Conservation (phyloP, 2,888 invertebrate genomes). For the Tromatobia lineatoria region DNA sequence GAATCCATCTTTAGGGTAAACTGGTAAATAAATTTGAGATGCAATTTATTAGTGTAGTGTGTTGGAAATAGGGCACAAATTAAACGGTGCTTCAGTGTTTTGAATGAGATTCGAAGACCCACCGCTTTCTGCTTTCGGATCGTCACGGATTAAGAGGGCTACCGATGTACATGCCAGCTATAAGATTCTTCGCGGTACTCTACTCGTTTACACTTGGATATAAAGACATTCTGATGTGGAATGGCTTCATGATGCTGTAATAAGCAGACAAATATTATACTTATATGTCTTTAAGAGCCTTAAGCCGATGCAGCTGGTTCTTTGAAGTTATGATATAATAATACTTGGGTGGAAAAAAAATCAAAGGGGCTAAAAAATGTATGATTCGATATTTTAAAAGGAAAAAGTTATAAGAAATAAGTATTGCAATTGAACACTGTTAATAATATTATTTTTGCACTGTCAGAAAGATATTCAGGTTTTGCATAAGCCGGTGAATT, state of each 20-base stretch:
- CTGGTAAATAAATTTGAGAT: no score
- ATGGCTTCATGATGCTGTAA: slow-evolving; percentile 45
- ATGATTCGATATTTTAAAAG: no score
- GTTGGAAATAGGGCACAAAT: slow-evolving; percentile 49
- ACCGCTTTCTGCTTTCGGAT: slow-evolving; percentile 22
- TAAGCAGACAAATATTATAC: slow-evolving; percentile 14
- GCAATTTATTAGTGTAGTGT: no score
- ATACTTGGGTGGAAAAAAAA: background rate
- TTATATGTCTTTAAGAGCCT: slow-evolving; percentile 5
- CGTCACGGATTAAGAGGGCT: slow-evolving; percentile 64
- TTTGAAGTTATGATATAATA: background rate
- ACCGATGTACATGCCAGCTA: slow-evolving; percentile 38
- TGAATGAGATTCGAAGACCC: slow-evolving; percentile 59
- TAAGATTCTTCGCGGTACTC: slow-evolving; percentile 60
- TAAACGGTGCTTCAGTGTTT: slow-evolving; percentile 68
- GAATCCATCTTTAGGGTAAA: no score
- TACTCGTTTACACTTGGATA: slow-evolving; percentile 13
- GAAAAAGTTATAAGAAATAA: no score
- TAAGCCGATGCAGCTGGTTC: slow-evolving; percentile 42
- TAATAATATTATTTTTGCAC: no score
- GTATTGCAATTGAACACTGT: no score
- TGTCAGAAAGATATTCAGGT: no score
- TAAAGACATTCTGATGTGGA: slow-evolving; percentile 9
- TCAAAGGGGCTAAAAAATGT: no score
- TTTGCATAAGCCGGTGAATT: no score